These are phyloP conservation scores for Euschistus heros DNA, from an alignment of 1,140 invertebrate species.

Conservation along the genomic window DNA sequence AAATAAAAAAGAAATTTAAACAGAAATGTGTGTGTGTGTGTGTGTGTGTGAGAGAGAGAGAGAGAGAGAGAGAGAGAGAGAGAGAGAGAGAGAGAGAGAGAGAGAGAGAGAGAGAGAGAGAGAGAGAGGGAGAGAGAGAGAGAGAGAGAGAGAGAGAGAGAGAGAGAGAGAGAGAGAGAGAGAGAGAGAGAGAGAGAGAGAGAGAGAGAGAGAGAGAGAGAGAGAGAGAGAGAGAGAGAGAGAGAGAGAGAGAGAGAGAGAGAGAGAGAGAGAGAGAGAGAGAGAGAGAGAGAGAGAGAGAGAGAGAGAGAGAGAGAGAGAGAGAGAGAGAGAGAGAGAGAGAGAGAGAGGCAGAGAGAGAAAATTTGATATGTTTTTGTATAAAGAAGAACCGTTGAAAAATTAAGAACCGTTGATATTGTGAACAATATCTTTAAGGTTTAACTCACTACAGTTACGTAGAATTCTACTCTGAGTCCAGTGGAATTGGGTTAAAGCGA, in stretches of 20 bases:
- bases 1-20: too few species aligned
- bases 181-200: slow-evolving; percentile 15
- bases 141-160: slow-evolving; percentile 15
- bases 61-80: slow-evolving; percentile 14
- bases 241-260: slow-evolving; percentile 27
- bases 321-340: slow-evolving; percentile 24
- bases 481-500: too few species aligned
- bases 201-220: slow-evolving; percentile 20
- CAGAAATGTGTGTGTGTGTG: background rate
- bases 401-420: too few species aligned
- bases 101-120: slow-evolving; percentile 15
- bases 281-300: slow-evolving; percentile 23
- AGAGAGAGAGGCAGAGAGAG: slow-evolving; percentile 23
- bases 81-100: slow-evolving; percentile 14
- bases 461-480: too few species aligned
- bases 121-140: slow-evolving; percentile 14
- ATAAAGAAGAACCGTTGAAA: too few species aligned
- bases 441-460: too few species aligned
- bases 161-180: slow-evolving; percentile 15
- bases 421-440: too few species aligned
- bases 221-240: slow-evolving; percentile 27
- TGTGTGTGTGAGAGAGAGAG: slow-evolving; percentile 7
- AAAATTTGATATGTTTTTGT: too few species aligned
- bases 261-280: slow-evolving; percentile 27
- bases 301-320: slow-evolving; percentile 24